Evolutionary conservation across 1,140 invertebrate species (phyloP), one percentile per base, ranked within the genome.

Genomic region (Rhynchophorus ferrugineus): DNA sequence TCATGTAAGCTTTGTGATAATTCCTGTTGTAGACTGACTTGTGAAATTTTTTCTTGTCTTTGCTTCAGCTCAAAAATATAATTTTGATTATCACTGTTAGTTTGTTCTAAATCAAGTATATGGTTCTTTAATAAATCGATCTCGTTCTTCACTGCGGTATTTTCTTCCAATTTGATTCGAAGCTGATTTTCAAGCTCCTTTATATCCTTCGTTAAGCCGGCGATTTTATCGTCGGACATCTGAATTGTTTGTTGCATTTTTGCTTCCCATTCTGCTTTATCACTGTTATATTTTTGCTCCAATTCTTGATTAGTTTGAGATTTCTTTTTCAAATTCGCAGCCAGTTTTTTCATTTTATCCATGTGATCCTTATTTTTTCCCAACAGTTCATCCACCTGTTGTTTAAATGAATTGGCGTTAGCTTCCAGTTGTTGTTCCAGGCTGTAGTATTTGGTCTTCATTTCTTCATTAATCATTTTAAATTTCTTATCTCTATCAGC

Each of bases 331-430:
- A 87, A 71, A 60, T 79, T 85, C 0, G 80, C 72, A 2, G 84
- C 84, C 57, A 84, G 79, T 56, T 86, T 86, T 59, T 87, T 87
- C 65, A 88, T 76, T 68, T 87, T 87, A 44, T 87, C 83, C 18
- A 81, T 62, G 9, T 77, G 67, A 57, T 83, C 78, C 58, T 77
- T 74, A 36, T 69, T 63, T 52, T 68, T 74, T 36, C 67, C 66
- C 7, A 60, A 61, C 1, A 68, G 41, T 47, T 74, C 64, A 63
- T 64, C 60, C 69, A 81, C 64, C 61, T 71, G 73, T 47, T 60
- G 16, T 39, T 61, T 51, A 62, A 67, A 3, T 70, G 59, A 35
- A 66, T 41, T 53, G 3, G 47, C 52, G 20, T 62, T 62, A 9
- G 44, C 34, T 22, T 67, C 61, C 36, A 75, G 49, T 41, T 64